Evolutionary conservation across 2,797 vertebrate species (phyloP).

Genomic region (Ciconia nigra): DNA sequence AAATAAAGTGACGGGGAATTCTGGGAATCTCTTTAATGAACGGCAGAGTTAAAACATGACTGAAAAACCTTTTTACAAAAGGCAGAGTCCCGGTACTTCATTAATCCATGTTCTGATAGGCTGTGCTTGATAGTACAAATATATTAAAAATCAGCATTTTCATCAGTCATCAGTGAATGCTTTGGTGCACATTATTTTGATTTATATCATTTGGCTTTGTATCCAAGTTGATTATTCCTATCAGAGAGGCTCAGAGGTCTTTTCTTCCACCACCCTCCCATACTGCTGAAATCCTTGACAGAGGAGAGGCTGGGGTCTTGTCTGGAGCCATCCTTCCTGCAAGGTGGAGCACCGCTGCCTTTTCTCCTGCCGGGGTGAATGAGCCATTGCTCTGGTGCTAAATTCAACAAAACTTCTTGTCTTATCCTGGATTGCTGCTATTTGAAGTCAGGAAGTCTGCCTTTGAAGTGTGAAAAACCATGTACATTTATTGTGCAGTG

Average conservation of each 20-base stretch:
- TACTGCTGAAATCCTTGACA: not conserved
- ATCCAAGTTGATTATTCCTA: not conserved
- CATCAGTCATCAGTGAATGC: not conserved
- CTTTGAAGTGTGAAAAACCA: not conserved
- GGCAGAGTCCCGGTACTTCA: not conserved
- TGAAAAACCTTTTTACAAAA: not conserved
- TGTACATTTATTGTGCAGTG: not conserved
- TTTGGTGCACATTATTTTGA: not conserved
- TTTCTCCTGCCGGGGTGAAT: not conserved
- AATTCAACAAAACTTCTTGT: not conserved
- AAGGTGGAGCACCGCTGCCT: not conserved
- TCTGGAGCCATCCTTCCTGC: not conserved
- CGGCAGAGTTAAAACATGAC: not conserved
- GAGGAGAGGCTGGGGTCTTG: not conserved
- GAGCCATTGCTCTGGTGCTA: not conserved
- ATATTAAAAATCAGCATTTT: not conserved
- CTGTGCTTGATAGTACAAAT: not conserved
- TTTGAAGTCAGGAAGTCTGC: not conserved
- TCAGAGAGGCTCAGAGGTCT: not conserved
- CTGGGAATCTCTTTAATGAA: conserved; percentile 5
- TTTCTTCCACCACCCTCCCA: not conserved
- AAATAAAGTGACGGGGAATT: not conserved
- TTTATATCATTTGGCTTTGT: not conserved
- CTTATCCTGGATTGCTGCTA: not conserved
- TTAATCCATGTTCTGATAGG: not conserved